These are phyloP conservation scores for Meloe dianella DNA, from an alignment of 2,888 invertebrate species.

Conservation along the genomic window DNA sequence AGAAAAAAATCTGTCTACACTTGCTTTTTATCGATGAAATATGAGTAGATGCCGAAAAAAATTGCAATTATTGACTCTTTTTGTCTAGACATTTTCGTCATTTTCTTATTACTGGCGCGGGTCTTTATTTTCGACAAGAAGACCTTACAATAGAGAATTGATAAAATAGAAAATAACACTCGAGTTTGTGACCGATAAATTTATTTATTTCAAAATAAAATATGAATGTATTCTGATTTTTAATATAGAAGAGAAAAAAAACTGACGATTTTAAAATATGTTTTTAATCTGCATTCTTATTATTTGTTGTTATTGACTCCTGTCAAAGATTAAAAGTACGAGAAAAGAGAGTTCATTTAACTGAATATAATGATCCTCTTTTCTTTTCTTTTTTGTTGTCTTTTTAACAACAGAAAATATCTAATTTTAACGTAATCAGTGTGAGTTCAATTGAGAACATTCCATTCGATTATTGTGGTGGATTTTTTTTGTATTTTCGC, in stretches of 20 bases:
- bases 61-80: not conserved
- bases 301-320: conserved; percentile 52
- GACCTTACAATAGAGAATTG: not conserved
- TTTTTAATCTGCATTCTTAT: conserved; percentile 45
- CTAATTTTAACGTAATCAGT: conserved; percentile 52
- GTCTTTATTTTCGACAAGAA: not conserved
- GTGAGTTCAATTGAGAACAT: conserved; percentile 46
- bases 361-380: conserved; percentile 41
- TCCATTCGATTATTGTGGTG: conserved; percentile 19
- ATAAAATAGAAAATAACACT: not conserved
- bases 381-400: conserved; percentile 45
- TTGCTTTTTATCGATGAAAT: not conserved
- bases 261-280: conserved; percentile 43
- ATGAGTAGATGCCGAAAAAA: not conserved
- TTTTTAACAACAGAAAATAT: conserved; percentile 41
- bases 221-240: conserved; percentile 3
- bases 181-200: conserved; percentile 57
- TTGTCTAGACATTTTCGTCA: not conserved
- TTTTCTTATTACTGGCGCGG: not conserved
- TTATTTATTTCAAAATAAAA: conserved; percentile 52
- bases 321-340: conserved; percentile 50
- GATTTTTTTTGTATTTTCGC: not conserved
- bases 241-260: not conserved
- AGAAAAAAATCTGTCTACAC: not conserved
- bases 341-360: conserved; percentile 51